Evolutionary conservation across 1,140 invertebrate species (phyloP).

Genomic region (Drosophila athabasca): DNA sequence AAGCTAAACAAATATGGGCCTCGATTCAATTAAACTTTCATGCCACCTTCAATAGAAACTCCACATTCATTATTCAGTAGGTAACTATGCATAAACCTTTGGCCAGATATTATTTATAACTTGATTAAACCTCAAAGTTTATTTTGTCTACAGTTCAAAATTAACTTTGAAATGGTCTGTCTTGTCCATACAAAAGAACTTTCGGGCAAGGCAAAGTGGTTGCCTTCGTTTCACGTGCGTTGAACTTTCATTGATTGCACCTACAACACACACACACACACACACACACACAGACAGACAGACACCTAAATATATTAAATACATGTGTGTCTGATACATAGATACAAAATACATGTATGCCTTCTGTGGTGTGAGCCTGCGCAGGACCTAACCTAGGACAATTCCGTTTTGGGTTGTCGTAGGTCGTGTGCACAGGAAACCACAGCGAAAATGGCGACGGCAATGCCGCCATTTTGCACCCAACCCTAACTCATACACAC

Average conservation of each 20-base stretch:
- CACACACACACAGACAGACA: constrained; percentile 17
- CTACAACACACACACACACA: constrained; percentile 3
- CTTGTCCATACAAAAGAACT: background rate
- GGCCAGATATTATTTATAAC: no score
- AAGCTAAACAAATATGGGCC: no score
- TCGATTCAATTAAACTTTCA: no score
- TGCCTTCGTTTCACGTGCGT: constrained; percentile 52
- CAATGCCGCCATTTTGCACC: constrained; percentile 52
- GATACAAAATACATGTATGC: constrained; percentile 19
- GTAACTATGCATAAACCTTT: no score
- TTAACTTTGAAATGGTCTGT: background rate
- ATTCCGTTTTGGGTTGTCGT: constrained; percentile 58
- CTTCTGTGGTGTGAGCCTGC: constrained; percentile 57
- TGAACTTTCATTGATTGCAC: constrained; percentile 73
- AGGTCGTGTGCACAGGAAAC: constrained; percentile 56
- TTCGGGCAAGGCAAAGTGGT: constrained; percentile 12
- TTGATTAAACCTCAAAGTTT: background rate
- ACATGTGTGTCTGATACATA: background rate
- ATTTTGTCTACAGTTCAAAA: background rate
- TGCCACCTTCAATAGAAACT: no score
- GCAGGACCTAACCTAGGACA: constrained; percentile 68
- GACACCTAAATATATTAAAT: background rate
- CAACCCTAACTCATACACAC: constrained; percentile 11
- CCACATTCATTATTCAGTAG: no score
- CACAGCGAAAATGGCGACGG: constrained; percentile 39